Evolutionary conservation across 2,888 invertebrate species (phyloP), one percentile per base, ranked within the genome.

Genomic region (Entomobrya proxima): DNA sequence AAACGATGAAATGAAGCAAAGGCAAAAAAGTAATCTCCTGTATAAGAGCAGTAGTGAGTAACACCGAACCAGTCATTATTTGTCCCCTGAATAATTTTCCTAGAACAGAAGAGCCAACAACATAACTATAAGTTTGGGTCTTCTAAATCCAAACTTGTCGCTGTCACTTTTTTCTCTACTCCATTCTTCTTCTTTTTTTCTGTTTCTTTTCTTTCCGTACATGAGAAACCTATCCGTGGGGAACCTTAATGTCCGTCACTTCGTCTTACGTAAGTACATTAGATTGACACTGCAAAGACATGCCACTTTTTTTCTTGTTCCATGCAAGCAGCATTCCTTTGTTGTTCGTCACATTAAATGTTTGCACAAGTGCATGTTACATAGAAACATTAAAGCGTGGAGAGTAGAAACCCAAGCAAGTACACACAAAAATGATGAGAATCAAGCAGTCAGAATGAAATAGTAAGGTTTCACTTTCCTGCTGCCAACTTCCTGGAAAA

Each of bases 301-400:
- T 44, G 13, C 2, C n/a, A 44, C 2, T 44, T 2, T 5, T 44
- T 2, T 5, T n/a, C 44, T 24, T 30, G 24, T 30, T n/a, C 30
- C 13, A 58, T 15, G 24, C 30, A 55, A 58, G 32, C 30, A 58
- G 15, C 58, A 58, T 58, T 58, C 30, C 30, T 27, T 58, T 58
- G 58, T 58, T 30, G 15, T 58, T 58, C 58, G 30, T 58, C 30
- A 30, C 30, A 30, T 55, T 55, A 55, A 55, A 58, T 58, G 58
- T 58, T 58, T 58, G 58, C 58, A 58, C 58, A 58, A 58, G 30
- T 58, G 58, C 58, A 58, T 30, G 15, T 58, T 3, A 27, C 2
- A 24, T 1, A 27, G 27, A 2, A 13, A 30, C 15, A 13, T 50
- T 30, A 58, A 58, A 3, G n/a, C 4, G 18, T 2, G 1, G n/a